These are phyloP conservation scores for Limnephilus rhombicus DNA, from an alignment of 2,888 invertebrate species.

Conservation along the genomic window DNA sequence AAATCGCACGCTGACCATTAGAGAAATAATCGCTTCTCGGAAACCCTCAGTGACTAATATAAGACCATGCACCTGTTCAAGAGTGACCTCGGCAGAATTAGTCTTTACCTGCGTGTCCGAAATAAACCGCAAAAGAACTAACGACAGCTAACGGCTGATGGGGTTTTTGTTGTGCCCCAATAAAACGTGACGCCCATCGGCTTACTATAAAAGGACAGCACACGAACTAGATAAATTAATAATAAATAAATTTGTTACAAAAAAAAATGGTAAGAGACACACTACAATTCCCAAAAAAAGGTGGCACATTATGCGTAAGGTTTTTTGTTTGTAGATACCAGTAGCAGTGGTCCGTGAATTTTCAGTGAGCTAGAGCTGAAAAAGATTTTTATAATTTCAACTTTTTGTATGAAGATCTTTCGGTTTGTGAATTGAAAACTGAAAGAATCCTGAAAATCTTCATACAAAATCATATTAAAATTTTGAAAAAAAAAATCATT, in stretches of 20 bases:
- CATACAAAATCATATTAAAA: too few relatives aligned
- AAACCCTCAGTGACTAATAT: constrained; percentile 2
- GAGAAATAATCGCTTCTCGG: constrained; percentile 7
- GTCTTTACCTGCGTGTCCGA: constrained; percentile 31
- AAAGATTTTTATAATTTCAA: too few relatives aligned
- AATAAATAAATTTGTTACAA: background rate
- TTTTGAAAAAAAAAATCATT: too few relatives aligned
- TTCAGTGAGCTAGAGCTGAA: too few relatives aligned
- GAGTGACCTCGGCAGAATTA: constrained; percentile 20
- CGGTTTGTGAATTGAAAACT: too few relatives aligned
- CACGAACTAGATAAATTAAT: background rate
- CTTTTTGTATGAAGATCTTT: too few relatives aligned
- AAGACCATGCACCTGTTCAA: constrained; percentile 26
- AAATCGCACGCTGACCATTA: background rate
- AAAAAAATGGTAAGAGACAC: background rate
- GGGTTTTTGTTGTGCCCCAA: constrained; percentile 9
- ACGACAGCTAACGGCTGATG: constrained; percentile 27
- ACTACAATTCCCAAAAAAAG: background rate
- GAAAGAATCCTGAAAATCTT: too few relatives aligned
- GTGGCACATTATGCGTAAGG: background rate
- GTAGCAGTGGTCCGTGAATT: too few relatives aligned
- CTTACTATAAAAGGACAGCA: background rate
- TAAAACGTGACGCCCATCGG: constrained; percentile 16
- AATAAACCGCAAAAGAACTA: constrained; percentile 35
- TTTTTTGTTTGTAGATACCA: background rate